Conservation (phyloP, 1,140 invertebrate genomes). For the Micrasema minimum region DNA sequence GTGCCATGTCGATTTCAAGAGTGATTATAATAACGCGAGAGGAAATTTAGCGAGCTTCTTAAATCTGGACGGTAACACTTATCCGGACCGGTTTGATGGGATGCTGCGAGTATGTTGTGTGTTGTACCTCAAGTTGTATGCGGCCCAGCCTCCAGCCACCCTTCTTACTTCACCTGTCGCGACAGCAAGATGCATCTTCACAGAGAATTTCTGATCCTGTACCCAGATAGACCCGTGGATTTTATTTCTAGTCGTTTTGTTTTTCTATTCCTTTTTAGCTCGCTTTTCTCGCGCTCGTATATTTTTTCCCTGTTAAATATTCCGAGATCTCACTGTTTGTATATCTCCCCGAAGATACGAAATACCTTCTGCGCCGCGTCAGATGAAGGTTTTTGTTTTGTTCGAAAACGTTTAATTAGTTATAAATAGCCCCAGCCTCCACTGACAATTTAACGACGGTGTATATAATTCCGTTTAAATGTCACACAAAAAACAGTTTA, state of each 20-base stretch:
- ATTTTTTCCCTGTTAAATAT: constrained; percentile 16
- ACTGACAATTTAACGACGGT: constrained; percentile 20
- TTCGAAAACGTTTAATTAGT: constrained; percentile 38
- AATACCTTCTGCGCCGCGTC: constrained; percentile 18
- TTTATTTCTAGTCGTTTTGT: constrained; percentile 45
- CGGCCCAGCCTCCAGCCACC: constrained; percentile 8
- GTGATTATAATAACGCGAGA: constrained; percentile 1
- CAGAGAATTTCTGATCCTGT: constrained; percentile 37
- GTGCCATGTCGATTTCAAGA: no score
- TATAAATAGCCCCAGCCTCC: constrained; percentile 11
- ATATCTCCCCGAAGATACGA: constrained; percentile 10
- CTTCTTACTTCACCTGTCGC: constrained; percentile 38
- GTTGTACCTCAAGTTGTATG: no score
- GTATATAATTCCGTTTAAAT: constrained; percentile 19
- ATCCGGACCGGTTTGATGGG: constrained; percentile 29
- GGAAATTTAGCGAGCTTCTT: constrained; percentile 28
- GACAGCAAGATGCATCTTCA: constrained; percentile 32
- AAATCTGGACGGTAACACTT: constrained; percentile 34
- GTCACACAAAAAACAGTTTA: constrained; percentile 15
- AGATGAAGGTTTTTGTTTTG: constrained; percentile 10
- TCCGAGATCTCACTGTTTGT: constrained; percentile 13
- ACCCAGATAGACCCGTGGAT: constrained; percentile 26
- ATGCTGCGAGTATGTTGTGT: constrained; percentile 3
- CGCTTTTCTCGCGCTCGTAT: constrained; percentile 14
- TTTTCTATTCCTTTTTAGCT: constrained; percentile 36